Evolutionary conservation across 2,888 invertebrate species (phyloP), one percentile per base, ranked within the genome.

Genomic region (Eledona agricola): DNA sequence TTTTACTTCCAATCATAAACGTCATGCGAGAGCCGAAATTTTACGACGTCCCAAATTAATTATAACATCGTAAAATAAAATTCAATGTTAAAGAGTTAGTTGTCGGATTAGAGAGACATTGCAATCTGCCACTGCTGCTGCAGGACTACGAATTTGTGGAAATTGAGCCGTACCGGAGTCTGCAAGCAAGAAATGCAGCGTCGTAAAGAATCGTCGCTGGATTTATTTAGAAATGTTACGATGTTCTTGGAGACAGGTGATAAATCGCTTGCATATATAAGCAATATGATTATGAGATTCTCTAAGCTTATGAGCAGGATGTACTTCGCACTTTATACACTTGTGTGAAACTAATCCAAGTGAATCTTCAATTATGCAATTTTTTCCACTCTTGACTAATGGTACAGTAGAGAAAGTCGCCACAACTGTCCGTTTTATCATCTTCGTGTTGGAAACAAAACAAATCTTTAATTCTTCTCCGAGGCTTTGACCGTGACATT

Each of bases 261-360:
- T 63, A 63, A 63, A 63, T 63, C 59, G 53, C 54, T 52, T 55
- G 59, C 62, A 63, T 58, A 42, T 32, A 15, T 10, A 42, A 58
- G 59, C 60, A 63, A 63, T 63, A 63, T 63, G 60, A 63, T 63
- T 63, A 60, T 60, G 57, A 63, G 62, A 58, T 59, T 53, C 58
- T 52, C 55, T 60, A 59, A 63, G 46, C 46, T 34, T 46, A 46
- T 46, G 46, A 46, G 29, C 34, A 46, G 60, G 60, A 60, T 63
- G 62, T 60, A 60, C 60, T 63, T 63, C 60, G 58, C 62, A 60
- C 62, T 63, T 60, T 59, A 60, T 58, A 53, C 52, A 53, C 50
- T 59, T 47, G 38, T 26, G 22, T 26, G 50, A 50, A 50, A 50
- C 50, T 40, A 42, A 42, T 50, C 50, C 50, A 50, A 50, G 25